Conservation (phyloP, 2,113 vertebrate species). For the Pachypanchax playfairii region DNA sequence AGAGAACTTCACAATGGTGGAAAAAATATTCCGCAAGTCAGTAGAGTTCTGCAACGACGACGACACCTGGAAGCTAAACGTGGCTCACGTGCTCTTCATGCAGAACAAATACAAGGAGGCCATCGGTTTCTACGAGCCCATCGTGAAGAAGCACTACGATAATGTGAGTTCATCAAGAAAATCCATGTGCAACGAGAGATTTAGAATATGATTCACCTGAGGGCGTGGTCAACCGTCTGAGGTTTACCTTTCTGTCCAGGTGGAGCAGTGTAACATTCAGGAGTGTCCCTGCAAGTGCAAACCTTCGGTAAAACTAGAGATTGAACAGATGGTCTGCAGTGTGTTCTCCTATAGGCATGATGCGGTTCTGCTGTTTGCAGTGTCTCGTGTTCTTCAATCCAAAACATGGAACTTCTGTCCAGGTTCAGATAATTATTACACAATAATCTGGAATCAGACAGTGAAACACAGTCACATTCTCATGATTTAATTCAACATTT, state of each 20-base stretch:
- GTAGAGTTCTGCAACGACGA: slow-evolving; percentile 93
- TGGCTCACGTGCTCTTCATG: slow-evolving; percentile 97
- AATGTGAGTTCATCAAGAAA: slow-evolving; percentile 76
- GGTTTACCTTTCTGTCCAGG: slow-evolving; percentile 67
- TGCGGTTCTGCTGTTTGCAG: slow-evolving; percentile 24
- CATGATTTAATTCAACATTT: no score
- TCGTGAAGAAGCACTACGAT: slow-evolving; percentile 94
- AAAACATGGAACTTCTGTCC: no score
- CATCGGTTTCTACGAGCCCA: slow-evolving; percentile 93
- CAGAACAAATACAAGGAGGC: slow-evolving; percentile 97
- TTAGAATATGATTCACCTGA: not conserved
- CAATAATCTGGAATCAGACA: no score
- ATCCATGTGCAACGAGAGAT: not conserved
- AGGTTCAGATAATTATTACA: no score
- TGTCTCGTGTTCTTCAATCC: slow-evolving; percentile 3
- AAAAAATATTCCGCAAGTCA: slow-evolving; percentile 95
- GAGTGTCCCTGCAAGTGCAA: slow-evolving; percentile 84
- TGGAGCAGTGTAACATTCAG: slow-evolving; percentile 85
- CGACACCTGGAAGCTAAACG: slow-evolving; percentile 94
- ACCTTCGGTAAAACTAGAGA: slow-evolving; percentile 78
- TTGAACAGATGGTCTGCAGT: slow-evolving; percentile 39
- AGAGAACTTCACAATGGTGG: slow-evolving; percentile 93
- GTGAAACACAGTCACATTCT: no score
- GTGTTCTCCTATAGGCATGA: slow-evolving; percentile 50
- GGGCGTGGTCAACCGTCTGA: not conserved